phyloP scores from a whole-genome alignment of 2,113 vertebrate species.

The Sprattus sprattus region DNA sequence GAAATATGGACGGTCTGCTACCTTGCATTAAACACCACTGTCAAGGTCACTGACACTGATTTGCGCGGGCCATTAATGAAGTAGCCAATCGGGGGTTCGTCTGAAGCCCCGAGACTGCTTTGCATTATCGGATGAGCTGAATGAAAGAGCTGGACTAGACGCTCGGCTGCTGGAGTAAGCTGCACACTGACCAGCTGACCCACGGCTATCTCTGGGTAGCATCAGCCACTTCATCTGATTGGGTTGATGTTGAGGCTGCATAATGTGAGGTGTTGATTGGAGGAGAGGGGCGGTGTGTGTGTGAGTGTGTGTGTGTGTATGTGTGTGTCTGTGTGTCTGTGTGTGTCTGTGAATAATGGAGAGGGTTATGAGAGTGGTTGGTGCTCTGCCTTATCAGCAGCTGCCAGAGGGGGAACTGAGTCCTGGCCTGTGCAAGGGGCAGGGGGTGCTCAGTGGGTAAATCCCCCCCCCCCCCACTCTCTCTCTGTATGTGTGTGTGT shows the following conservation, averaged over 20 bases:
- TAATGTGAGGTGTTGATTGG: background rate
- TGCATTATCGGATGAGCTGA: background rate
- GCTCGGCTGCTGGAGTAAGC: background rate
- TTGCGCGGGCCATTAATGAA: background rate
- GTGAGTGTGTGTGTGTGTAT: background rate
- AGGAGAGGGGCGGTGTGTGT: background rate
- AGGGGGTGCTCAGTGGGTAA: background rate
- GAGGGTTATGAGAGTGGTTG: background rate
- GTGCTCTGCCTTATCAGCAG: background rate
- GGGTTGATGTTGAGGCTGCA: background rate
- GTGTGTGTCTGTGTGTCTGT: background rate
- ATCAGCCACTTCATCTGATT: background rate
- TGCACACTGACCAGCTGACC: background rate
- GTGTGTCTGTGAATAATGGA: background rate
- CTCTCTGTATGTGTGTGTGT: background rate
- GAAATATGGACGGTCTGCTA: background rate
- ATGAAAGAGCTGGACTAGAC: background rate
- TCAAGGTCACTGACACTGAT: background rate
- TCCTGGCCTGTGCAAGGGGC: conserved; percentile 35
- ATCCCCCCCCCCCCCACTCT: background rate
- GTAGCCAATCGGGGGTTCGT: background rate
- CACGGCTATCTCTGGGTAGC: background rate
- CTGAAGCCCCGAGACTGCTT: background rate
- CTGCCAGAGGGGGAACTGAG: conserved; percentile 42
- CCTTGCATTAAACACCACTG: background rate